These are phyloP conservation scores for Phylloscopus trochilus DNA, from an alignment of 2,113 vertebrate genomes.

Conservation along the genomic window DNA sequence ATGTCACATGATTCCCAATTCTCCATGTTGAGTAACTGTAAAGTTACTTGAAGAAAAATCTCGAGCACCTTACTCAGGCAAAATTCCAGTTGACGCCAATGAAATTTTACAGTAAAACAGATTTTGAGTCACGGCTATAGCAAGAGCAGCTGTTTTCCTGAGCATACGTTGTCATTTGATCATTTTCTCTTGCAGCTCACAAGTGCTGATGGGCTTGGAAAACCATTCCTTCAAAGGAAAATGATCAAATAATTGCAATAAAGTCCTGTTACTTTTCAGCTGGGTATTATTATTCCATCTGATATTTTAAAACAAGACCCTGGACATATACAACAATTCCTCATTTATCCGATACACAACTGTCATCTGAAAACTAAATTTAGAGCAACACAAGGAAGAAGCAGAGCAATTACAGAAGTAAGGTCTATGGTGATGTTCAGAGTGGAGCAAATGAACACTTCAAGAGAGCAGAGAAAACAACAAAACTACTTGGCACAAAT, in stretches of 20 bases:
- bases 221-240: not conserved
- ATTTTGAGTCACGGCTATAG: not conserved
- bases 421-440: not conserved
- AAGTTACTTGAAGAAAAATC: constrained; percentile 48
- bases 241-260: not conserved
- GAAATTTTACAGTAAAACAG: not conserved
- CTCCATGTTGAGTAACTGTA: constrained; percentile 24
- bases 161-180: not conserved
- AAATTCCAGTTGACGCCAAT: constrained; percentile 30
- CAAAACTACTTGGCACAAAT: not conserved
- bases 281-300: not conserved
- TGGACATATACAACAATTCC: not conserved
- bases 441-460: not conserved
- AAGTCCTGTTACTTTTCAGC: not conserved
- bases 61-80: constrained; percentile 1
- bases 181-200: not conserved
- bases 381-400: not conserved
- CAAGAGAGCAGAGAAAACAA: not conserved
- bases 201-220: not conserved
- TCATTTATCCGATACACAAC: not conserved
- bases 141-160: constrained; percentile 7
- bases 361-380: not conserved
- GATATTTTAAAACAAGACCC: not conserved
- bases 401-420: not conserved
- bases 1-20: not conserved